A percentile compares a stretch with the other conserved stretches of the same genome.
Evolutionary conservation across 2,113 vertebrate species (phyloP).

Genomic region (Thunnus maccoyii): DNA sequence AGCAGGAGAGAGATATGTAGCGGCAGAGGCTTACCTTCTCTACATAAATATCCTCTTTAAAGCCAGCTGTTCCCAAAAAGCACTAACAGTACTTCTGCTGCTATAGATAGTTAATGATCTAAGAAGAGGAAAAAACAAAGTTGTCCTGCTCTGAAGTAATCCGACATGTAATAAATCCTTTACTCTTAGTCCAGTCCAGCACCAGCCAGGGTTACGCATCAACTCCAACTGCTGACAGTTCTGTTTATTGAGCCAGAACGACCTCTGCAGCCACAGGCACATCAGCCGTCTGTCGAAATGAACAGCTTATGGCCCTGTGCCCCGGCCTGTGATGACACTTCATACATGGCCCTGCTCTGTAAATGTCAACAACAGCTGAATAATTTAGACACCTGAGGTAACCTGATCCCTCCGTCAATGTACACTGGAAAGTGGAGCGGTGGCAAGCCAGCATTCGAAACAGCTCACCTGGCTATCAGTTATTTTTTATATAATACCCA

Average conservation of each 20-base stretch:
- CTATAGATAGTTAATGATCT: conserved; percentile 30
- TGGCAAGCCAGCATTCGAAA: neutral
- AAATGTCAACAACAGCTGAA: conserved; percentile 78
- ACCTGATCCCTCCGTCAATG: conserved; percentile 65
- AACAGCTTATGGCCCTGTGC: conserved; percentile 22
- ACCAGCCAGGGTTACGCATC: conserved; percentile 37
- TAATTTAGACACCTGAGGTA: conserved; percentile 79
- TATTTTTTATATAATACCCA: conserved; percentile 26
- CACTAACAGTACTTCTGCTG: conserved; percentile 12
- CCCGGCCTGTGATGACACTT: conserved; percentile 47
- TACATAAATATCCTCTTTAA: conserved; percentile 52
- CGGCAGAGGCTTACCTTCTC: conserved; percentile 72
- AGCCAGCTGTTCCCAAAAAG: conserved; percentile 45
- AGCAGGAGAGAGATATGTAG: conserved; percentile 9
- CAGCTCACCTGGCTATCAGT: neutral
- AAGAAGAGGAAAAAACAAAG: conserved; percentile 47
- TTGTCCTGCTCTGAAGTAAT: conserved; percentile 41
- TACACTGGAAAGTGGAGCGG: conserved; percentile 44
- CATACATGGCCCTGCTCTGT: conserved; percentile 64
- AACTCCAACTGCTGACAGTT: conserved; percentile 40
- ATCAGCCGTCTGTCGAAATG: conserved; percentile 12
- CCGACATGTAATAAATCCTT: conserved; percentile 56
- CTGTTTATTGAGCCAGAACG: conserved; percentile 47
- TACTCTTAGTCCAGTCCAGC: conserved; percentile 30
- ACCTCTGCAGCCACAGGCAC: conserved; percentile 37